Percentiles rank a stretch among this genome's conserved stretches.
These are phyloP conservation scores for Amblyopsis rosae DNA, from an alignment of 2,113 vertebrate genomes.

Conservation along the genomic window DNA sequence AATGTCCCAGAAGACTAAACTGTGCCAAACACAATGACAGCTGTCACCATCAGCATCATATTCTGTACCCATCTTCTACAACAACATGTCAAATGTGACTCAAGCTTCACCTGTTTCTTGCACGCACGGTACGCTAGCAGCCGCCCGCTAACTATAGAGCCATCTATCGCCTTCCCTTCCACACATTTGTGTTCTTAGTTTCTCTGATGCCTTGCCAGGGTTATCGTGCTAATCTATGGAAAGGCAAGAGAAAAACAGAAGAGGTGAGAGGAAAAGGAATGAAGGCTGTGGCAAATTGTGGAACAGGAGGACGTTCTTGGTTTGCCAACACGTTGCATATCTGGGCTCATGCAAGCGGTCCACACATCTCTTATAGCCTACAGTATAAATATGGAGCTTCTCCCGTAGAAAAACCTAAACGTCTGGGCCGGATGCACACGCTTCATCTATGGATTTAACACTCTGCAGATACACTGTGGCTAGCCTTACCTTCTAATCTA, in stretches of 20 bases:
- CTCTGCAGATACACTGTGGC: too few relatives aligned
- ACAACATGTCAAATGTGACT: not conserved
- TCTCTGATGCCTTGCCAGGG: conserved; percentile 63
- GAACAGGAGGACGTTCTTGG: conserved; percentile 19
- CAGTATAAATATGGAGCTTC: too few relatives aligned
- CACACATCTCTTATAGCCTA: not conserved
- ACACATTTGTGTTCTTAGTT: conserved; percentile 29
- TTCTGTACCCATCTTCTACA: conserved; percentile 15
- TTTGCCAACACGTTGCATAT: conserved; percentile 52
- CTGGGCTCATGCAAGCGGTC: conserved; percentile 46
- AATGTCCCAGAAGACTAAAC: conserved; percentile 51
- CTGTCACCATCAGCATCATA: conserved; percentile 30
- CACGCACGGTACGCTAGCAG: too few relatives aligned
- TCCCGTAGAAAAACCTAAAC: too few relatives aligned
- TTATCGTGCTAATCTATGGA: conserved; percentile 65
- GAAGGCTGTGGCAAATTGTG: conserved; percentile 36
- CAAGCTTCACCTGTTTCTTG: too few relatives aligned
- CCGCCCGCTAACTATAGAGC: conserved; percentile 7
- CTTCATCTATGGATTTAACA: too few relatives aligned
- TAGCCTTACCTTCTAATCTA: too few relatives aligned
- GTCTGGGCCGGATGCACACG: too few relatives aligned
- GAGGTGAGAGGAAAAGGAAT: conserved; percentile 24
- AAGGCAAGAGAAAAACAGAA: conserved; percentile 32
- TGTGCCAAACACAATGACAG: conserved; percentile 40
- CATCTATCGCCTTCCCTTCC: conserved; percentile 26